These are phyloP conservation scores for Cichladusa arquata DNA, from an alignment of 2,113 vertebrate species.

Conservation along the genomic window DNA sequence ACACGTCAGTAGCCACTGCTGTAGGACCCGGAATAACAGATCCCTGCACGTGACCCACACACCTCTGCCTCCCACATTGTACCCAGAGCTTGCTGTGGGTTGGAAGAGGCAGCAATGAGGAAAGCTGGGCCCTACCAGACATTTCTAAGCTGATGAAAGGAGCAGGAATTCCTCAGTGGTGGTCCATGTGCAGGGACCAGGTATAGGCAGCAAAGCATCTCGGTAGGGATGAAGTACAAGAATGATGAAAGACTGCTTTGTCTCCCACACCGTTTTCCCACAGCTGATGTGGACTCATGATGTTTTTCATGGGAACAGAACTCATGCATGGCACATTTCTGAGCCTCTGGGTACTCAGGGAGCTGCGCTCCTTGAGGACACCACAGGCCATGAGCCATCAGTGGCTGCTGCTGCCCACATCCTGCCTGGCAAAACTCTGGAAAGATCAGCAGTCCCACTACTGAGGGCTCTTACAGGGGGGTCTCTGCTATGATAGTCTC, in stretches of 20 bases:
- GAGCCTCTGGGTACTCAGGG: background rate
- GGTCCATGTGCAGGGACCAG: background rate
- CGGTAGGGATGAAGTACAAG: background rate
- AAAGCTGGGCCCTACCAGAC: background rate
- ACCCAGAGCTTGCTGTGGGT: background rate
- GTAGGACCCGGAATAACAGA: background rate
- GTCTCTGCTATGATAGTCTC: fast-evolving
- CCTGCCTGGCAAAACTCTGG: background rate
- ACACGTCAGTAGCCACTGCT: fast-evolving
- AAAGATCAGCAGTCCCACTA: background rate
- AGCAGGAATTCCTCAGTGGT: background rate
- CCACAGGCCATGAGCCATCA: fast-evolving
- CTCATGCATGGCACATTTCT: background rate
- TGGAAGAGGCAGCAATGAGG: background rate
- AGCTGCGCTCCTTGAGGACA: background rate
- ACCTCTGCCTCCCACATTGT: background rate
- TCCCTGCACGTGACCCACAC: fast-evolving
- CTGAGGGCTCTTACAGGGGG: no score
- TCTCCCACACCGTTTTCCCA: background rate
- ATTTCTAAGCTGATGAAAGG: background rate
- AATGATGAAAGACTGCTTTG: background rate
- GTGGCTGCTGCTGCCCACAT: background rate
- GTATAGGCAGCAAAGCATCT: background rate
- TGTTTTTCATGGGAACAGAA: background rate
- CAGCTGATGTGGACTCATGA: background rate